Evolutionary conservation across 1,140 invertebrate species (phyloP), one percentile per base, ranked within the genome.

Genomic region (Thaumetopoea pityocampa): DNA sequence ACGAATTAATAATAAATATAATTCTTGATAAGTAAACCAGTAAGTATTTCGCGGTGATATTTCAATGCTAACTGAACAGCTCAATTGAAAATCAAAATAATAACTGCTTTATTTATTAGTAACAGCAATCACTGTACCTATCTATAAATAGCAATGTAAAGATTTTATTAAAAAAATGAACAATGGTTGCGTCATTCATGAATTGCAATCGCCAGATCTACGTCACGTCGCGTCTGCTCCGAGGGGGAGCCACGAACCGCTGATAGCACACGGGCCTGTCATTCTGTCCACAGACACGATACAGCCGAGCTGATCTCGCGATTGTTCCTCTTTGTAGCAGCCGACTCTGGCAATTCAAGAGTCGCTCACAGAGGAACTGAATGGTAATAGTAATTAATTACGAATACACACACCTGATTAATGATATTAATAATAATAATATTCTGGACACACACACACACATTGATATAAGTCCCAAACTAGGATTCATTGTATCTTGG

Each of bases 251-350:
- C 38, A 45, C 52, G 48, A 54, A 58, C 55, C 45, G 50, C 36
- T 55, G 72, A 77, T 77, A 69, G 53, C 51, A 58, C 72, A 77
- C 69, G 69, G 37, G 49, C 44, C 28, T 8, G 26, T 15, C 28
- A 17, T 22, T n/a, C n/a, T n/a, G n/a, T n/a, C n/a, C n/a, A 20
- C 32, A 17, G 24, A 48, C 37, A 49, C 49, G 56, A 61, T 51
- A 42, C 46, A 30, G 28, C 33, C 20, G 33, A n/a, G 36, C 28
- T 24, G 47, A 47, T 48, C 51, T 38, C 26, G 33, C 18, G 37
- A 41, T 41, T 30, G 19, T 23, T 1, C 10, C 27, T 28, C 37
- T 41, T 41, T 41, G 37, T 41, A 17, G 11, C 23, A 27, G 37
- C 37, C 37, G 37, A 41, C 37, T 30, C 27, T 41, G 17, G 18